A percentile compares a stretch with the other conserved stretches of the same genome.
Evolutionary conservation across 1,140 invertebrate genomes (phyloP).

Genomic region (Bombus waltoni): DNA sequence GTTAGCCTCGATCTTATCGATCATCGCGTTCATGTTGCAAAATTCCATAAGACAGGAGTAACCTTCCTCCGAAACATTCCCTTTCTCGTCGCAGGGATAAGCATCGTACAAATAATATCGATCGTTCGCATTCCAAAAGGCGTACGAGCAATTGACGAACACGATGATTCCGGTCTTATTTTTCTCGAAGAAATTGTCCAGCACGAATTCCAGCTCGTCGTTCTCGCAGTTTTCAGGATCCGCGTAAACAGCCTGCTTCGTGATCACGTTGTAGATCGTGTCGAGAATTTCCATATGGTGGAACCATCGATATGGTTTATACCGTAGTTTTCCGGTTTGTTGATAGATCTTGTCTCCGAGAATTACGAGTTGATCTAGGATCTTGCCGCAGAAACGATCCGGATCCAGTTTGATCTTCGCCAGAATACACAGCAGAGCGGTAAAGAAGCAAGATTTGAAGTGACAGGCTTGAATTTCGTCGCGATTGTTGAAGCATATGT

Average conservation of each 20-base stretch:
- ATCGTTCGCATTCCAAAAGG: constrained; percentile 72
- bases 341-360: constrained; percentile 66
- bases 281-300: constrained; percentile 70
- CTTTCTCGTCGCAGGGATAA: constrained; percentile 76
- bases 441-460: constrained; percentile 75
- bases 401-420: constrained; percentile 69
- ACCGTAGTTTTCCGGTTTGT: constrained; percentile 68
- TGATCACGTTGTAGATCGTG: constrained; percentile 70
- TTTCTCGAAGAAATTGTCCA: constrained; percentile 67
- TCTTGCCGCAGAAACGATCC: constrained; percentile 59
- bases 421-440: constrained; percentile 75
- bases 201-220: constrained; percentile 51
- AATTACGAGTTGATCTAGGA: constrained; percentile 72
- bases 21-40: constrained; percentile 56
- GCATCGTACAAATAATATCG: constrained; percentile 77
- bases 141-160: constrained; percentile 72
- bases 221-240: constrained; percentile 67
- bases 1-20: constrained; percentile 69
- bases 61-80: constrained; percentile 58
- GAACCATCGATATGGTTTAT: constrained; percentile 70
- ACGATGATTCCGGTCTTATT: constrained; percentile 76
- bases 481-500: constrained; percentile 62
- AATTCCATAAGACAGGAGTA: constrained; percentile 72
- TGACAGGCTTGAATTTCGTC: constrained; percentile 47
- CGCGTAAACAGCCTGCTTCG: constrained; percentile 70